Base-by-base conservation (phyloP, 2,797 vertebrate species). In the Cryptoprocta ferox region DNA sequence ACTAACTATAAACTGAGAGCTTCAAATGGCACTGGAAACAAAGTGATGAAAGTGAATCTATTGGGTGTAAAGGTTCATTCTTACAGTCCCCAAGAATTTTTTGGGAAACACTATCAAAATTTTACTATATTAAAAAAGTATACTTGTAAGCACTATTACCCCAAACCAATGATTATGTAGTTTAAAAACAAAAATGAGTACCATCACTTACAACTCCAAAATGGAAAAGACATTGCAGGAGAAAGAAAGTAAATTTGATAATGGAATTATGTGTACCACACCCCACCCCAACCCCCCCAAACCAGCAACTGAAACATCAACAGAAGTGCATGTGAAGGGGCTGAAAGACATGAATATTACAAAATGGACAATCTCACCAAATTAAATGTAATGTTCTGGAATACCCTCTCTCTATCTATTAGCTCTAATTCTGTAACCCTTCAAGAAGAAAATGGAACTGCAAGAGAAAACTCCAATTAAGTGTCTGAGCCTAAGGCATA, bases 391-490 rank as follows among this genome's bases (percentile, higher is more conserved):
- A 95, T 92, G 50, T 93, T 90, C 84, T 61, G 39, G 73, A 95
- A 73, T 82, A 92, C n/a, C 35, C 63, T 71, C 96, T 96, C 82
- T 95, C 73, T 89, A 1, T 37, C 24, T 89, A 89, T 96, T 97
- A 97, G 81, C 59, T 96, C 89, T 82, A 92, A 95, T 97, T 97
- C 68, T 73, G 21, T 56, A 82, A 90, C 35, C 59, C 71, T 92
- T 95, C 89, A 50, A 48, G 78, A 86, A 91, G 91, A 80, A 98
- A 96, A 97, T 96, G 89, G 93, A 93, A 70, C 50, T 63, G 5
- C 35, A 65, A 92, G 78, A 96, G 80, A 95, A 90, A 97, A 91
- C 14, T 89, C 59, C 92, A 92, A 61, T 97, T 96, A 97, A 39
- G 37, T 61, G 48, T 86, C 30, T 42, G 42, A 97, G 88, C 39